Percentiles rank a stretch among this genome's conserved stretches.
phyloP scores from a whole-genome alignment of 37 sponge, comb jelly and placozoan genomes.

The Diacarnus erythraeanus region DNA sequence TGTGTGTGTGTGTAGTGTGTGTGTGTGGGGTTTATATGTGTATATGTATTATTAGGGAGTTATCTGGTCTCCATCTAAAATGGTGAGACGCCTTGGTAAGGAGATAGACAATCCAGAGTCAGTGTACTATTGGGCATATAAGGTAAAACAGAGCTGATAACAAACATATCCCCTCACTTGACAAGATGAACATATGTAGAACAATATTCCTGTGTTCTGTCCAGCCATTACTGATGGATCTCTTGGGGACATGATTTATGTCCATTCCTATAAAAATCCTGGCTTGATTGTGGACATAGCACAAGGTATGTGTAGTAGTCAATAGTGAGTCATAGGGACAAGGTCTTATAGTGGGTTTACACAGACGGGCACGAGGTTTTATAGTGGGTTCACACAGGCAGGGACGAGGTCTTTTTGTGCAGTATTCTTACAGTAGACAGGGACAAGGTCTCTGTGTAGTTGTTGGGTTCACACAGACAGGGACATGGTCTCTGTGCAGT shows the following conservation, averaged over 20 bases:
- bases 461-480: no score
- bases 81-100: constrained; percentile 86
- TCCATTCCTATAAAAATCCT: constrained; percentile 91
- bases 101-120: constrained; percentile 90
- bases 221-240: constrained; percentile 98
- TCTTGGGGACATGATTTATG: constrained; percentile 93
- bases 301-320: constrained; percentile 57
- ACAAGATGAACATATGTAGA: constrained; percentile 50
- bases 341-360: not conserved
- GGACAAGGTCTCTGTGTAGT: no score
- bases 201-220: constrained; percentile 98
- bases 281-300: constrained; percentile 92
- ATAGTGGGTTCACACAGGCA: no score
- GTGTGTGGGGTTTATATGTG: not conserved
- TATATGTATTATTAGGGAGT: constrained; percentile 29
- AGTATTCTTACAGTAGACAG: no score
- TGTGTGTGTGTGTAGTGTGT: not conserved
- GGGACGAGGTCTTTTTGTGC: no score
- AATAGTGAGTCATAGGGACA: not conserved
- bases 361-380: no score
- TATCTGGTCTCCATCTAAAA: constrained; percentile 92
- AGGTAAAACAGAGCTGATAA: constrained; percentile 44
- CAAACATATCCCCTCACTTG: no score
- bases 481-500: no score
- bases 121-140: constrained; percentile 96